phyloP scores from a whole-genome alignment of 1,140 invertebrate genomes.

The Diorhabda sublineata region DNA sequence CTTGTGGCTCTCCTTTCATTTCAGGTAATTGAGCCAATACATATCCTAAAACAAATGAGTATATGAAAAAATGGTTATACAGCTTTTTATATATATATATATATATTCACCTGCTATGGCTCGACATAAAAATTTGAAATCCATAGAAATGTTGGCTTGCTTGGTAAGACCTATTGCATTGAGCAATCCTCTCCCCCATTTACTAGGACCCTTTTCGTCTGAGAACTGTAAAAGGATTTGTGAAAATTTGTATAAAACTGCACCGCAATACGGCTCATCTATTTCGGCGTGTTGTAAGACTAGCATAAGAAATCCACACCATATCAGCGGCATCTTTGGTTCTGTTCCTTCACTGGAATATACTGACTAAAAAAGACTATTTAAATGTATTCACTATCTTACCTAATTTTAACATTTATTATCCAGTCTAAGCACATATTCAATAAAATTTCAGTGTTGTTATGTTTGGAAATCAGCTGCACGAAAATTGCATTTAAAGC shows the following conservation, averaged over 20 bases:
- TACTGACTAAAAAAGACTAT: background rate
- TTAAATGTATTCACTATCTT: constrained; percentile 14
- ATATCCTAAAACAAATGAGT: constrained; percentile 39
- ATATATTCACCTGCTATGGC: constrained; percentile 25
- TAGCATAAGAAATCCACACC: constrained; percentile 39
- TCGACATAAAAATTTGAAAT: constrained; percentile 37
- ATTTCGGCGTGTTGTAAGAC: constrained; percentile 32
- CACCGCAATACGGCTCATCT: constrained; percentile 35
- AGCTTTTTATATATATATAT: background rate
- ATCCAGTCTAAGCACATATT: constrained; percentile 41
- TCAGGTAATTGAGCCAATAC: constrained; percentile 45
- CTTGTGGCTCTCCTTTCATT: constrained; percentile 40
- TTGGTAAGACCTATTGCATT: constrained; percentile 43
- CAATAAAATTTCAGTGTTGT: constrained; percentile 33
- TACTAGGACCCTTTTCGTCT: constrained; percentile 34
- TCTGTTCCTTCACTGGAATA: constrained; percentile 37
- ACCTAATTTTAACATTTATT: constrained; percentile 40
- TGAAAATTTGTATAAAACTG: constrained; percentile 39
- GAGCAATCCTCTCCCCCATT: constrained; percentile 41
- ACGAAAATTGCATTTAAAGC: constrained; percentile 42
- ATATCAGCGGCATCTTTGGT: constrained; percentile 42
- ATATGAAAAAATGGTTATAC: constrained; percentile 16
- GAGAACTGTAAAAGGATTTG: constrained; percentile 36
- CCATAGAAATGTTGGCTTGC: constrained; percentile 31
- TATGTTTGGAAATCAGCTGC: constrained; percentile 34